Base-by-base conservation (phyloP, 2,113 vertebrate species). In the Hemiprocne comata region DNA sequence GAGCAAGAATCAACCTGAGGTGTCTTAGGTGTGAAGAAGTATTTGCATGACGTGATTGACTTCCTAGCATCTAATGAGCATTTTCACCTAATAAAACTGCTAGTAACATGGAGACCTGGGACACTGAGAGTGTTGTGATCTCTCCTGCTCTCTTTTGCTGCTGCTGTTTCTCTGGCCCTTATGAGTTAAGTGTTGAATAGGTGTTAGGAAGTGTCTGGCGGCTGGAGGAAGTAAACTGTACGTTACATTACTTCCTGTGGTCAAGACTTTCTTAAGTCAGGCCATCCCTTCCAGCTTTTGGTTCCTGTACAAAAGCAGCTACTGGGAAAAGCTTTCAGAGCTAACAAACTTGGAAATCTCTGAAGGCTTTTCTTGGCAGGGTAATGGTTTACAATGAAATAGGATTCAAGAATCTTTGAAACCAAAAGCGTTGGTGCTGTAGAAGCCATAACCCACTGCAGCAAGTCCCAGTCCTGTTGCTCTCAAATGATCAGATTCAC, bases 401-500 rank as follows among this genome's bases (percentile, higher is more conserved):
- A 28, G 42, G 15, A 79, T 53, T 93, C 40, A 54, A 18, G 28
- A 1, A 26, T 9, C 66, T 61, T 19, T 54, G 76, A 70, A 65
- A 70, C 46, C 62, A 71, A 29, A 86, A 81, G 77, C 18, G 14
- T 21, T 0, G 2, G 20, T 67, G 33, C 40, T 7, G 2, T 10
- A 70, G 40, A 70, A 88, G 34, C 20, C 60, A 33, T 24, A 90
- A 65, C 20, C 8, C 42, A 29, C 25, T 65, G 51, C 54, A 36
- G 62, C 23, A 94, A 82, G 31, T 38, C 20, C 40, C n/a, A 73
- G 81, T 36, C 34, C 57, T 65, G 34, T 1, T 51, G 23, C 60
- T 42, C 73, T 69, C 60, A 48, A 5, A 0, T 70, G 46, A 10
- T 3, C 42, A 58, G 48, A 53, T 44, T n/a, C 40, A 53, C 0